Percentiles rank a stretch among this genome's conserved stretches.
phyloP scores from a whole-genome alignment of 2,113 vertebrate genomes.

The Dryoscopus gambensis region DNA sequence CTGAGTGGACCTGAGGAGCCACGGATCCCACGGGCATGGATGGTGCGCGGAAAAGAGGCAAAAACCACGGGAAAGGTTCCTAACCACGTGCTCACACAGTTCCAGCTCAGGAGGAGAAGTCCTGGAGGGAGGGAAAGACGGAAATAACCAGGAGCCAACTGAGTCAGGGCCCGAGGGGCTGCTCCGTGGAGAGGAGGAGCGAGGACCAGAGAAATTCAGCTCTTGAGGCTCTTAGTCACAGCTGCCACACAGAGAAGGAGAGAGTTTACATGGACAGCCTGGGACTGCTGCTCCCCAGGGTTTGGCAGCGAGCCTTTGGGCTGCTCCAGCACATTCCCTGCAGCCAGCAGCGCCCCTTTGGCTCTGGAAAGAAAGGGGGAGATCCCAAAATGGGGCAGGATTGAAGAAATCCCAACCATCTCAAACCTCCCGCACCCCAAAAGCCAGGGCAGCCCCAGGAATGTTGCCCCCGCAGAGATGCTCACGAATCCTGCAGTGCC shows the following conservation, averaged over 20 bases:
- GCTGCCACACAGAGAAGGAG: background rate
- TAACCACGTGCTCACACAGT: rapidly evolving
- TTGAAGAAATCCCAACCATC: background rate
- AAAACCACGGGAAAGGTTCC: background rate
- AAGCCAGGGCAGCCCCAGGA: background rate
- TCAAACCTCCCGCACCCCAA: background rate
- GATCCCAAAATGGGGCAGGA: rapidly evolving
- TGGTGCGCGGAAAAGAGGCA: background rate
- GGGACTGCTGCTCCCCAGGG: background rate
- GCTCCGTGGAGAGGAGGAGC: background rate
- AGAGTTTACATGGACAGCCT: background rate
- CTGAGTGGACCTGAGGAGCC: background rate
- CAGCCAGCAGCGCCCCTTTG: background rate
- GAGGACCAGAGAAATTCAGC: background rate
- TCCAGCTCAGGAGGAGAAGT: background rate
- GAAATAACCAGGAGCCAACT: background rate
- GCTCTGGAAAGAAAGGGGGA: background rate
- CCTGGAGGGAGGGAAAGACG: background rate
- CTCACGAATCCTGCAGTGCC: rapidly evolving
- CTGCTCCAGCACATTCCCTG: background rate
- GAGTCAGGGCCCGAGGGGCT: background rate
- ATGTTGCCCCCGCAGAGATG: rapidly evolving
- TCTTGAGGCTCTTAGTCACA: background rate
- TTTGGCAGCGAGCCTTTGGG: rapidly evolving
- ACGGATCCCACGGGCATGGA: rapidly evolving